phyloP scores from a whole-genome alignment of 2,797 vertebrate species.

The Hozukius guyotensis region DNA sequence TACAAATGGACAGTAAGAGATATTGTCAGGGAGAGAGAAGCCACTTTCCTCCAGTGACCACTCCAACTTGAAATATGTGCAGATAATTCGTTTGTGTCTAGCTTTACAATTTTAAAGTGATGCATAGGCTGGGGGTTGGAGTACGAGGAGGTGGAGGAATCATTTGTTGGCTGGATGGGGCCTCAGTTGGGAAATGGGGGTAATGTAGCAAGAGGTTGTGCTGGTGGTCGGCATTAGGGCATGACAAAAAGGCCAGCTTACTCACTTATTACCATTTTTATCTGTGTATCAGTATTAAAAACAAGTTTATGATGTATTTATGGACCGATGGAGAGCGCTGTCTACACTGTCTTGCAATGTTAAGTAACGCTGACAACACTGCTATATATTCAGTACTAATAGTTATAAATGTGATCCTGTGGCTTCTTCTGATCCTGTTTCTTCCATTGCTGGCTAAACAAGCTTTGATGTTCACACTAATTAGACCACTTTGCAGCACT shows the following conservation, averaged over 20 bases:
- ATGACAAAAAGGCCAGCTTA: neutral
- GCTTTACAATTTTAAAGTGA: neutral
- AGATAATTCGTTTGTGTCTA: neutral
- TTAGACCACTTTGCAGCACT: slow-evolving; percentile 54
- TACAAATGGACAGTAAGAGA: neutral
- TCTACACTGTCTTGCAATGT: neutral
- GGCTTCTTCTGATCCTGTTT: slow-evolving; percentile 35
- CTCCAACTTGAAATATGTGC: neutral
- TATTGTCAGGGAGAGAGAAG: neutral
- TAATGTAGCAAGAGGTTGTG: neutral
- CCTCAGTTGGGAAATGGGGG: neutral
- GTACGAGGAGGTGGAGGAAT: neutral
- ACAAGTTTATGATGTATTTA: neutral
- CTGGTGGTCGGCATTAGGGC: neutral
- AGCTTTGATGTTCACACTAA: slow-evolving; percentile 58
- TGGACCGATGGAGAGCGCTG: neutral
- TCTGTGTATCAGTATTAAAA: neutral
- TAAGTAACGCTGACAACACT: neutral
- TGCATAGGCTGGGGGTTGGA: neutral
- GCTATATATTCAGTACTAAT: slow-evolving; percentile 10
- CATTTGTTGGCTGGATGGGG: neutral
- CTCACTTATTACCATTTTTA: neutral
- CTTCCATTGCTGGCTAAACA: slow-evolving; percentile 15
- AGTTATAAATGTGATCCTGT: slow-evolving; percentile 26
- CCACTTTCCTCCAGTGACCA: neutral